These are phyloP conservation scores for Procavia capensis DNA, from an alignment of 2,113 vertebrate genomes.

Conservation along the genomic window DNA sequence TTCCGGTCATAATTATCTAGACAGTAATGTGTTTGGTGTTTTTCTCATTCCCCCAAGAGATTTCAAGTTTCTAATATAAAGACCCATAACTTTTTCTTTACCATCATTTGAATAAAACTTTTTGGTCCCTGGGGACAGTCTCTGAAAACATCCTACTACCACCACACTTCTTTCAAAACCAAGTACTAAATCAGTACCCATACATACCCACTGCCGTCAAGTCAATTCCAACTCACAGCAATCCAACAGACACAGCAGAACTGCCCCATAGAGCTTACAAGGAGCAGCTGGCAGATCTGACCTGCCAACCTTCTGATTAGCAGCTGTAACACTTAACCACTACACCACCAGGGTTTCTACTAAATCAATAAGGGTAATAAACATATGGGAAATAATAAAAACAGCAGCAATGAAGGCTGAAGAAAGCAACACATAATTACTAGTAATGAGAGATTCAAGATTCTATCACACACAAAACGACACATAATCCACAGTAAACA, in stretches of 20 bases:
- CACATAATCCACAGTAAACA: not conserved
- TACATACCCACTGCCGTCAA: not conserved
- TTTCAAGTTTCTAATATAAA: slow-evolving; percentile 40
- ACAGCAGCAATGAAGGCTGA: not conserved
- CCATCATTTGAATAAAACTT: slow-evolving; percentile 19
- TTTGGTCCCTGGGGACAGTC: not conserved
- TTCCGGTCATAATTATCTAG: too few relatives aligned
- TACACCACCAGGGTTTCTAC: too few relatives aligned
- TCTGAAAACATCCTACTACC: slow-evolving; percentile 42
- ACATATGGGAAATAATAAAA: not conserved
- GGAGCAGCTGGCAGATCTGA: too few relatives aligned
- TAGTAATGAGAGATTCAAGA: slow-evolving; percentile 28
- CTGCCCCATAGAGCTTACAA: too few relatives aligned
- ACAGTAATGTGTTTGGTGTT: too few relatives aligned
- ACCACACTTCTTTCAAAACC: slow-evolving; percentile 5
- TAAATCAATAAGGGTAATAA: slow-evolving; percentile 43
- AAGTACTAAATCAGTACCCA: too few relatives aligned
- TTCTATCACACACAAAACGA: not conserved
- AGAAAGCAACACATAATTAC: not conserved
- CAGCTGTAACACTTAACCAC: too few relatives aligned
- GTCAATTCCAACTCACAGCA: too few relatives aligned
- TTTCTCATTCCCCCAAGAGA: not conserved
- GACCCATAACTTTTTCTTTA: not conserved
- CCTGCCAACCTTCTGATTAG: too few relatives aligned
- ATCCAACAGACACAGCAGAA: too few relatives aligned